phyloP scores from a whole-genome alignment of 1,140 invertebrate genomes.

The Ceratina japonica region DNA sequence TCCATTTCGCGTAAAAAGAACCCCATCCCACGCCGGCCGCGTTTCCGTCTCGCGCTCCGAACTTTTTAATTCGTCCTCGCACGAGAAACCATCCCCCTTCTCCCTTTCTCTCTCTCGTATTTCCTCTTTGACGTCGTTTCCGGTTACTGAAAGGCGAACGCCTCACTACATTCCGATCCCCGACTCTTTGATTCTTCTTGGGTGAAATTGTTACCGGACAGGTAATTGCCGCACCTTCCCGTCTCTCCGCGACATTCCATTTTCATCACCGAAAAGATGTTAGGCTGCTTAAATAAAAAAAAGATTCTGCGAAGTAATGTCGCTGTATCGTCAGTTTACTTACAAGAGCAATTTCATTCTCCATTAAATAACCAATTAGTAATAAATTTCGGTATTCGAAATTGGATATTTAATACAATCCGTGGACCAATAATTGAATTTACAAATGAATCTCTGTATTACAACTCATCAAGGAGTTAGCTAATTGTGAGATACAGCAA shows the following conservation, averaged over 20 bases:
- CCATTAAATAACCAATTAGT: no score
- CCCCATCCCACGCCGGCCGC: neutral
- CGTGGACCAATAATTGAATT: no score
- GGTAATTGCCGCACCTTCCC: conserved; percentile 13
- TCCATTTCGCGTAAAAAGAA: conserved; percentile 53
- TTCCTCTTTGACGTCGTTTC: conserved; percentile 37
- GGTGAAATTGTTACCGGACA: conserved; percentile 25
- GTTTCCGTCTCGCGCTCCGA: conserved; percentile 23
- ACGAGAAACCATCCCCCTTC: conserved; percentile 35
- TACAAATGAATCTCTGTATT: neutral
- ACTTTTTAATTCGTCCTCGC: conserved; percentile 62
- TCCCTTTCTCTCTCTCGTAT: neutral
- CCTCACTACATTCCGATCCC: neutral
- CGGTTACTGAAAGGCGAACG: conserved; percentile 39
- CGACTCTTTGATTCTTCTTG: conserved; percentile 20
- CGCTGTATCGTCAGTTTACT: no score
- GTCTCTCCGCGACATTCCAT: neutral
- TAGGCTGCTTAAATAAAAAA: no score
- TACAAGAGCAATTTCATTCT: no score
- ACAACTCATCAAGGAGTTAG: neutral
- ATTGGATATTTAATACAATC: no score
- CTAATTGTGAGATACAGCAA: neutral
- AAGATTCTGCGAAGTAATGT: no score
- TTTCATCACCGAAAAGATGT: no score
- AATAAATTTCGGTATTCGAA: no score